These are phyloP conservation scores for Homalodisca vitripennis DNA, from an alignment of 1,140 invertebrate species.

Conservation along the genomic window DNA sequence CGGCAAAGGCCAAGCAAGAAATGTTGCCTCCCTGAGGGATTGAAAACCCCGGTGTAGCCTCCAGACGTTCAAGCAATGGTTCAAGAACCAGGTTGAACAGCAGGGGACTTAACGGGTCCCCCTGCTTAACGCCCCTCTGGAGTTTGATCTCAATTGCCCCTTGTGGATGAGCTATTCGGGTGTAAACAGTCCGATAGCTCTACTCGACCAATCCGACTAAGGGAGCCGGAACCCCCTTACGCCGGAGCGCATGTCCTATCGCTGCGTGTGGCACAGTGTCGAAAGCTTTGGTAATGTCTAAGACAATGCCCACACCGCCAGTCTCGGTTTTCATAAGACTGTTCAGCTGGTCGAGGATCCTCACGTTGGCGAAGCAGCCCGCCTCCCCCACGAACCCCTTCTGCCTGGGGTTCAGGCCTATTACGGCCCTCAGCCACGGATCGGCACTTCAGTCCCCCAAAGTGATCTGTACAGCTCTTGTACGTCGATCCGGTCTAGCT, in stretches of 20 bases:
- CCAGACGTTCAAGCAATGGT: constrained; percentile 31
- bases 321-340: constrained; percentile 30
- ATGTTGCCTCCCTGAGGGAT: background rate
- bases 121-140: constrained; percentile 44
- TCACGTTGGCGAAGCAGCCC: constrained; percentile 37
- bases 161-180: constrained; percentile 13
- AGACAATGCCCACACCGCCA: constrained; percentile 34
- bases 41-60: background rate
- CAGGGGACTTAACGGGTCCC: constrained; percentile 43
- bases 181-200: background rate
- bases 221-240: constrained; percentile 7
- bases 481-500: too few species aligned
- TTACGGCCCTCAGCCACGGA: too few species aligned
- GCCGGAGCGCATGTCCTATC: constrained; percentile 29
- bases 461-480: too few species aligned
- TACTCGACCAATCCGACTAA: background rate
- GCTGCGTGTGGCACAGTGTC: constrained; percentile 44
- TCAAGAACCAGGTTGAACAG: constrained; percentile 46
- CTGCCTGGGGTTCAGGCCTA: constrained; percentile 33
- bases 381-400: constrained; percentile 38
- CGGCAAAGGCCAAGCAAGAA: constrained; percentile 31
- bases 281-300: constrained; percentile 45
- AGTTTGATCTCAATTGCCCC: background rate
- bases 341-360: constrained; percentile 29
- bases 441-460: too few species aligned